Base-by-base conservation (phyloP, 1,140 invertebrate genomes). In the Caenorhabditis inopinata region DNA sequence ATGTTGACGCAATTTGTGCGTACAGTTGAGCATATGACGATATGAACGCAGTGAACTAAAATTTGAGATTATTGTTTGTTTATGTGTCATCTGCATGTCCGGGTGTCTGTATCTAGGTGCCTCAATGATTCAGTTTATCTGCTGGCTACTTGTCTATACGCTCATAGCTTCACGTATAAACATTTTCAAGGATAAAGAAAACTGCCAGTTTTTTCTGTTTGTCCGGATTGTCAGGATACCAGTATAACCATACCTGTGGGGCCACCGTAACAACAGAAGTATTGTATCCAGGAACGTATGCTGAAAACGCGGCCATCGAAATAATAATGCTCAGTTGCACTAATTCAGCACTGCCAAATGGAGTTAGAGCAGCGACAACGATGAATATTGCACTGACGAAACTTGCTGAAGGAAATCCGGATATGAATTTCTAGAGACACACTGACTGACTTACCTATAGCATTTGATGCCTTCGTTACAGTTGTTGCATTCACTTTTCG, bases 251-350 rank as follows among this genome's bases (percentile, higher is more conserved):
- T 5, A 80, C 79, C 77, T 51, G 45, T 5, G 81, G 81, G n/a
- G 77, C 79, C 14, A 80, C 77, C 5, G 68, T 46, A 29, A 82
- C 81, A 48, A 82, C 73, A 7, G 77, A 80, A 5, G 81, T 82
- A 51, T 82, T 82, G 74, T 82, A 82, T 75, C 81, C 81, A 38
- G 77, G 79, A 25, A 82, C 81, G 32, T 80, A 82, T 27, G 47
- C 81, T 1, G 81, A 82, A 46, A 82, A 82, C n/a, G 82, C 25
- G 1, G 51, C 81, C 81, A 82, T 82, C 18, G 77, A 80, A 12
- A 80, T 38, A n/a, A 51, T 58, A 16, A 81, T 74, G n/a, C 68
- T 68, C n/a, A 76, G 21, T 12, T 62, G 42, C 12, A 80, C 68
- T 2, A 80, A 46, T 21, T 51, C 25, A 27, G 62, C 68, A 74